Evolutionary conservation across 2,113 vertebrate genomes (phyloP), one percentile per base, ranked within the genome.

Genomic region (Lepidothrix coronata): DNA sequence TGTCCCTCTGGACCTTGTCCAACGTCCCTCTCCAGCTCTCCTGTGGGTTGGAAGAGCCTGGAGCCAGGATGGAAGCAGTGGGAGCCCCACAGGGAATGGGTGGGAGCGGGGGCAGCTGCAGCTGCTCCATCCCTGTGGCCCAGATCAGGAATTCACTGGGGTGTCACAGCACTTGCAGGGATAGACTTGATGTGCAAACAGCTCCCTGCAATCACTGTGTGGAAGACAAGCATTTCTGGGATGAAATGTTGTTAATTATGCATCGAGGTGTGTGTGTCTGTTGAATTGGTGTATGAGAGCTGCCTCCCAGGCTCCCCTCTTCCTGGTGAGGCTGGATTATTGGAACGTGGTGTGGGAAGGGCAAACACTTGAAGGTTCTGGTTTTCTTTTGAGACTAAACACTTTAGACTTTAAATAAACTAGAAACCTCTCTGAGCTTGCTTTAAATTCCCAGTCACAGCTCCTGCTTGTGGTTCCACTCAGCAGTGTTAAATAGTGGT

Each of bases 351-450:
- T 68, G 91, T 85, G 95, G 87, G 85, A 96, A 97, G 96, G 96
- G 90, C 96, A 95, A 71, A 94, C 74, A 30, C 78, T 95, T 37
- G 65, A 95, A 95, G 95, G 87, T 97, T 93, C 86, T 95, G 96
- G 91, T 95, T 97, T 96, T 95, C 95, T 96, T 97, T 97, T 93
- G 91, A 44, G 92, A 87, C 89, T 85, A 94, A 97, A 97, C 95
- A 79, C 28, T 39, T 95, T 66, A 94, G 96, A 73, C 93, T 96
- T 96, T 95, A 97, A 94, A 96, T 95, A 91, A 94, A 68, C 83
- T 28, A 6, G 83, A 93, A 95, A 85, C 81, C 20, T 72, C 88
- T 51, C 79, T 85, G 79, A 82, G 83, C 92, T 96, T 91, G 78
- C 85, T 97, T 96, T 96, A 95, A 96, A 95, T 97, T 95, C 84